phyloP scores from a whole-genome alignment of 2,113 vertebrate genomes.

The Arothron firmamentum region DNA sequence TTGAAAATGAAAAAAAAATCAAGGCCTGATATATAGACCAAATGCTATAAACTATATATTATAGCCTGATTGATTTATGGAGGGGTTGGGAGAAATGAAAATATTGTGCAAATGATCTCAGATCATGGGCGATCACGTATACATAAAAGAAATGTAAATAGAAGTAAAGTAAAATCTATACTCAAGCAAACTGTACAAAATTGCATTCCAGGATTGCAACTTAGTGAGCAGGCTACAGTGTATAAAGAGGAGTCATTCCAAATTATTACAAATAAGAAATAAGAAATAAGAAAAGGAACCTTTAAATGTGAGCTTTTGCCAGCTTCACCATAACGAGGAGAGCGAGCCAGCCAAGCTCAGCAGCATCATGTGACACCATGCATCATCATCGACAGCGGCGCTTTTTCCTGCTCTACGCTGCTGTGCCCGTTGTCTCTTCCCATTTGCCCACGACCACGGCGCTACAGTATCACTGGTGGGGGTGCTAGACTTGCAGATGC shows the following conservation, averaged over 20 bases:
- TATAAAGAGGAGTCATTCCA: not conserved
- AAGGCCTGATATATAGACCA: not conserved
- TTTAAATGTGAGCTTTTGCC: no score
- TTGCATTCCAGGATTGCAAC: no score
- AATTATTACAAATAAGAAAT: constrained; percentile 1
- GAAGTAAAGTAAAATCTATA: not conserved
- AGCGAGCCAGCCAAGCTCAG: constrained; percentile 26
- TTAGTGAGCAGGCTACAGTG: no score
- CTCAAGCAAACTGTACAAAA: no score
- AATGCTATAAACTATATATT: no score
- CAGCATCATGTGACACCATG: constrained; percentile 33
- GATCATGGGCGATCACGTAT: no score
- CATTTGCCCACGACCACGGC: constrained; percentile 66
- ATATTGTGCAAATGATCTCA: no score
- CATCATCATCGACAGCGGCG: constrained; percentile 56
- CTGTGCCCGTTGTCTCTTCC: constrained; percentile 70
- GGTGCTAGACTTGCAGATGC: constrained; percentile 54
- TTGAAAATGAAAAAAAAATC: constrained; percentile 2
- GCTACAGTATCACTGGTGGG: constrained; percentile 25
- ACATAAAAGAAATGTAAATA: no score
- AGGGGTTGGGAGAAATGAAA: no score
- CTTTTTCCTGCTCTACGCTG: constrained; percentile 59
- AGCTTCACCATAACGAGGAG: not conserved
- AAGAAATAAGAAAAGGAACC: no score
- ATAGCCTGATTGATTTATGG: no score